phyloP scores from a whole-genome alignment of 2,888 invertebrate species.

The Meganola albula region DNA sequence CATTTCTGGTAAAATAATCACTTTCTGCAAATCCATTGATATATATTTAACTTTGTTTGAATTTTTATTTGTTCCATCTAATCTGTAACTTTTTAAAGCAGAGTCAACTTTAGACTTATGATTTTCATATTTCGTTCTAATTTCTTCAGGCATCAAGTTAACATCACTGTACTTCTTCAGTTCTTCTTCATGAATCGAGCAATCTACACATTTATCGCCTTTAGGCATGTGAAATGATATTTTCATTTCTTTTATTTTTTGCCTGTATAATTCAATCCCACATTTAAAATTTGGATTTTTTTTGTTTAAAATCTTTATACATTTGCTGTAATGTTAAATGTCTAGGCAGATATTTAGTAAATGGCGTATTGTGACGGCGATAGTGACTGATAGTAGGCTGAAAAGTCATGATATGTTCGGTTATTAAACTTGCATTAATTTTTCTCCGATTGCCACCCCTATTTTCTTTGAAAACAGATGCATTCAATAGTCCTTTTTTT shows the following conservation, averaged over 20 bases:
- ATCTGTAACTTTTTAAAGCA: constrained; percentile 6
- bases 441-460: constrained; percentile 6
- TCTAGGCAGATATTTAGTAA: constrained; percentile 9
- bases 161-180: constrained; percentile 5
- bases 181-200: constrained; percentile 6
- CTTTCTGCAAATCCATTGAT: constrained; percentile 7
- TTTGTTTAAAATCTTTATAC: constrained; percentile 9
- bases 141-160: constrained; percentile 1
- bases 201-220: constrained; percentile 6
- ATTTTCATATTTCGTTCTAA: constrained; percentile 1
- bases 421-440: constrained; percentile 4
- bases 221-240: constrained; percentile 8
- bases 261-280: constrained; percentile 8
- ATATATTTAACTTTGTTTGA: constrained; percentile 9
- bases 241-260: constrained; percentile 11
- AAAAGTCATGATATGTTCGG: constrained; percentile 9
- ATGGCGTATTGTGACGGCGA: constrained; percentile 12
- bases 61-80: constrained; percentile 7
- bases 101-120: constrained; percentile 4
- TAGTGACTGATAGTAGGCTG: constrained; percentile 9
- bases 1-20: constrained; percentile 8
- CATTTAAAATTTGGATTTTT: constrained; percentile 10
- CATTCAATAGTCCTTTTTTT: constrained; percentile 9
- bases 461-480: constrained; percentile 5
- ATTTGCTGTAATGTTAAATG: constrained; percentile 10